Percentiles rank a stretch among this genome's conserved stretches.
phyloP scores from a whole-genome alignment of 2,888 invertebrate genomes.

The Chloroclystis v-ata region DNA sequence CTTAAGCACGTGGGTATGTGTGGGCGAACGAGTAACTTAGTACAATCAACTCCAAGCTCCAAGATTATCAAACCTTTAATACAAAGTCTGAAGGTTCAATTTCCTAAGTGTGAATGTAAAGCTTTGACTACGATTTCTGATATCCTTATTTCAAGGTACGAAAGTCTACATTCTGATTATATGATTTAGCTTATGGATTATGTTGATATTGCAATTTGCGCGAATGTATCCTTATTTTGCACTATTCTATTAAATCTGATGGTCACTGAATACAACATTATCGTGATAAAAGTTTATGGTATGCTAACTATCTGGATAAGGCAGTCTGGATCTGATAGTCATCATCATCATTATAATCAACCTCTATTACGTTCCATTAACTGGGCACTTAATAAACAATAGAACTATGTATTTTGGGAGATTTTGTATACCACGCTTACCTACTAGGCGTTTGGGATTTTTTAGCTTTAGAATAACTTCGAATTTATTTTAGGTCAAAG shows the following conservation, averaged over 20 bases:
- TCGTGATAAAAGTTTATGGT: conserved; percentile 2
- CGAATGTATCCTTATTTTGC: conserved; percentile 26
- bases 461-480: too few species aligned
- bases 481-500: too few species aligned
- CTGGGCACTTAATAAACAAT: too few species aligned
- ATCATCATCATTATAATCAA: too few species aligned
- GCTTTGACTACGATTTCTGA: background rate
- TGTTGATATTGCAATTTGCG: conserved; percentile 29
- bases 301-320: background rate
- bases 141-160: conserved; percentile 7
- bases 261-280: conserved; percentile 9
- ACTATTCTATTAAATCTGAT: conserved; percentile 24
- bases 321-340: too few species aligned
- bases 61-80: background rate
- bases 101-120: background rate
- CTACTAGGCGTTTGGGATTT: too few species aligned
- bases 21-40: conserved; percentile 58
- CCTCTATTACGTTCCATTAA: too few species aligned
- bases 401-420: too few species aligned
- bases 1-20: conserved; percentile 51
- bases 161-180: conserved; percentile 3
- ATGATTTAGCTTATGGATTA: conserved; percentile 8
- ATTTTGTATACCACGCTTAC: too few species aligned
- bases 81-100: background rate
- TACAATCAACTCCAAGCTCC: conserved; percentile 23